Conservation (phyloP, 2,113 vertebrate genomes). For the Paradoxurus hermaphroditus region DNA sequence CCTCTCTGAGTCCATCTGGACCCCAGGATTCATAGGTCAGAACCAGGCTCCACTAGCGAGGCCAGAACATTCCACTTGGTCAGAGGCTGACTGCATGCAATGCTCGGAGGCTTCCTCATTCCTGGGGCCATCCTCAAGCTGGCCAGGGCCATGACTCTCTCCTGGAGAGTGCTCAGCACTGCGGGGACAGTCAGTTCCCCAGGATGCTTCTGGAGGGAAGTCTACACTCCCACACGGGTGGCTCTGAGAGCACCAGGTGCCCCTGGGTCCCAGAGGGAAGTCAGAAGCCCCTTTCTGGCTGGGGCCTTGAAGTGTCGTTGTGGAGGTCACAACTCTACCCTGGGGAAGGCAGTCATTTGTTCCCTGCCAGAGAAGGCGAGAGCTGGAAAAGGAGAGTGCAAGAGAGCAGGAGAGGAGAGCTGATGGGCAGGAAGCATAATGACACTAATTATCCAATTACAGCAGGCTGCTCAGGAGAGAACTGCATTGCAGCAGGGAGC, state of each 20-base stretch:
- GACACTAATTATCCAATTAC: constrained; percentile 70
- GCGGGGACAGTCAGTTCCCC: background rate
- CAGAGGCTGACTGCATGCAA: background rate
- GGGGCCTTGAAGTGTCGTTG: background rate
- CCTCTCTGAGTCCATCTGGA: background rate
- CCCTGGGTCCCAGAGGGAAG: background rate
- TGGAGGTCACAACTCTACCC: background rate
- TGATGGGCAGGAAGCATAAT: constrained; percentile 52
- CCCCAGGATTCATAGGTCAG: background rate
- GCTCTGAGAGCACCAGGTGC: background rate
- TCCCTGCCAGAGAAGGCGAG: constrained; percentile 44
- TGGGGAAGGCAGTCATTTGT: background rate
- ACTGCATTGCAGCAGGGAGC: constrained; percentile 58
- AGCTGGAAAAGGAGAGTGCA: background rate
- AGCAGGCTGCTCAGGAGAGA: background rate
- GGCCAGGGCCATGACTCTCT: background rate
- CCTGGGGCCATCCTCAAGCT: background rate
- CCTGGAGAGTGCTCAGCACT: background rate
- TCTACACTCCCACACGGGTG: background rate
- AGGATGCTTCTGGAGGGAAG: background rate
- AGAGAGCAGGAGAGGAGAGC: constrained; percentile 34
- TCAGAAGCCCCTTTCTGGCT: background rate
- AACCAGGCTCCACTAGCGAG: background rate
- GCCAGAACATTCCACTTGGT: background rate
- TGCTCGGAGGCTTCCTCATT: background rate